Evolutionary conservation across 1,140 invertebrate genomes (phyloP), one percentile per base, ranked within the genome.

Genomic region (Drosophila erecta): DNA sequence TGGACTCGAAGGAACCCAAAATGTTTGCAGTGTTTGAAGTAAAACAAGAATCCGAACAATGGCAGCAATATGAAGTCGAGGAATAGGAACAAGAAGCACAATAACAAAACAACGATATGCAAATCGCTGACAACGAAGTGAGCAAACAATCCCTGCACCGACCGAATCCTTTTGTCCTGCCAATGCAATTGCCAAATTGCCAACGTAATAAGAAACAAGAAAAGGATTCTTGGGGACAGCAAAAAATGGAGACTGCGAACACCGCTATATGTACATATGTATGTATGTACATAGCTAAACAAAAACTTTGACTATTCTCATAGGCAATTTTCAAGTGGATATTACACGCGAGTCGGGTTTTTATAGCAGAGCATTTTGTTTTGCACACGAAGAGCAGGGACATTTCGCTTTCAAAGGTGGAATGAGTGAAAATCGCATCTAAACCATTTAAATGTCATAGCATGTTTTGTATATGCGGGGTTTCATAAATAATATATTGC

Each of bases 81-180:
- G 17, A 43, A 64, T 64, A 67, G 49, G 54, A 62, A 76, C 50
- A 81, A 64, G 44, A 55, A 69, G 41, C 20, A 40, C 64, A 38
- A 47, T 51, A 69, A 66, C 60, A 67, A 67, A 55, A 70, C 66
- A 58, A 80, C 61, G 72, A 59, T 76, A 83, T 79, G 79, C 79
- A 74, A 79, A 81, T 73, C 50, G 64, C 75, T 65, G 69, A 69
- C 62, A 66, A 56, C 75, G 62, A 76, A 59, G 73, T 76, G 47
- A 66, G 74, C 41, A 47, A 70, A 70, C 65, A 56, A 66, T 70
- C 49, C 62, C 56, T 56, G 66, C 41, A 46, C 64, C 62, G 49
- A 47, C 64, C 62, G 49, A 47, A 33, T 70, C 62, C 66, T 56
- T 69, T 70, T 70, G 64, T 69, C 66, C 30, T 56, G 50, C 50